Conservation (phyloP, 2,113 vertebrate species). For the Mormyrus iriodes region DNA sequence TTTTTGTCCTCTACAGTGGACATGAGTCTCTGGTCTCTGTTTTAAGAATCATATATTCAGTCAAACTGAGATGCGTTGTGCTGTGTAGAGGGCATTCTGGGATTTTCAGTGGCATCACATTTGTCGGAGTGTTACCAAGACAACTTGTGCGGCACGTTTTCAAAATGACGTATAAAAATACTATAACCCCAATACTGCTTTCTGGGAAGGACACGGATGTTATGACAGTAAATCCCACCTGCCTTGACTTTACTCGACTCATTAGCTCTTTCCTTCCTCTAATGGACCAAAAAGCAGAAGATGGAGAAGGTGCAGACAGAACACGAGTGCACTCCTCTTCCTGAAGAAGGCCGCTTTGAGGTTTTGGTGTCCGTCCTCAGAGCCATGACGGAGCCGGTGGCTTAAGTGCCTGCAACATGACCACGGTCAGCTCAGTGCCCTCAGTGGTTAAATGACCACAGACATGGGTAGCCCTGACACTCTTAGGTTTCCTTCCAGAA, state of each 20-base stretch:
- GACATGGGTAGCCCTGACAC: background rate
- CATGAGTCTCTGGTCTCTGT: background rate
- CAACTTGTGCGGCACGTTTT: background rate
- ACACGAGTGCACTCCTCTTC: background rate
- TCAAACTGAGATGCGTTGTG: background rate
- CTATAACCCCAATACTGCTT: background rate
- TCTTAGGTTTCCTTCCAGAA: background rate
- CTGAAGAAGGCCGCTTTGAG: background rate
- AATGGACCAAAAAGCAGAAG: background rate
- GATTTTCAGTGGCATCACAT: background rate
- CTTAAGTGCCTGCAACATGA: background rate
- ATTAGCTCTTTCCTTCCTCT: background rate
- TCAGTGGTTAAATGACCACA: background rate
- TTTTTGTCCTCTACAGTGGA: background rate
- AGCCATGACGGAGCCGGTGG: too few species aligned
- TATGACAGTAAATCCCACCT: background rate
- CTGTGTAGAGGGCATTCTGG: background rate
- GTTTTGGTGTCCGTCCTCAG: background rate
- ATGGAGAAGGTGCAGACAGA: background rate
- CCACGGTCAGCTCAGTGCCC: background rate
- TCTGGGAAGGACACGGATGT: background rate
- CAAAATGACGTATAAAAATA: background rate
- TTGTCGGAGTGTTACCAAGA: background rate
- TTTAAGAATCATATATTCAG: background rate
- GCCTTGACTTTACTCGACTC: background rate